Evolutionary conservation across 2,113 vertebrate species (phyloP).

Genomic region (Halichoerus grypus): DNA sequence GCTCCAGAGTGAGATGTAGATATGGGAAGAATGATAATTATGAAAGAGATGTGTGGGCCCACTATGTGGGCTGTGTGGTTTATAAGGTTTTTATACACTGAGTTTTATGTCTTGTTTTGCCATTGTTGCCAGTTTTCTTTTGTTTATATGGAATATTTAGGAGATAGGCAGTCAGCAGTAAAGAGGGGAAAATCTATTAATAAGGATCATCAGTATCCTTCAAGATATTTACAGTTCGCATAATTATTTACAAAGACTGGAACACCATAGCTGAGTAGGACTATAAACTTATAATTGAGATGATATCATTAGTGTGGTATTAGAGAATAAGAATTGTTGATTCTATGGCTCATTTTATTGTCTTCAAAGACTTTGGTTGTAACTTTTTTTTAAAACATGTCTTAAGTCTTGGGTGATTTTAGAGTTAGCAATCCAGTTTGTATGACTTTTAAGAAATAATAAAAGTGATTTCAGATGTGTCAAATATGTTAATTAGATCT

Average conservation of each 20-base stretch:
- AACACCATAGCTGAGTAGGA: not conserved
- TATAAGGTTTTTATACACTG: slow-evolving; percentile 14
- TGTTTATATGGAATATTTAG: not conserved
- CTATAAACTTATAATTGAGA: slow-evolving; percentile 9
- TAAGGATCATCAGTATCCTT: not conserved
- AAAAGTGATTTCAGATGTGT: slow-evolving; percentile 12
- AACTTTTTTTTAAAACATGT: not conserved
- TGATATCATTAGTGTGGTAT: not conserved
- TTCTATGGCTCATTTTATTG: not conserved
- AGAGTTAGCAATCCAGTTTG: slow-evolving; percentile 21
- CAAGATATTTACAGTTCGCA: not conserved
- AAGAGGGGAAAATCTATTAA: not conserved
- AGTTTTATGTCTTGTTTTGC: slow-evolving; percentile 25
- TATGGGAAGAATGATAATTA: not conserved
- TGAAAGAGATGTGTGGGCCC: not conserved
- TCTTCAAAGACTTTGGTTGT: slow-evolving; percentile 53
- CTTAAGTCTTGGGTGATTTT: not conserved
- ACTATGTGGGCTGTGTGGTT: not conserved
- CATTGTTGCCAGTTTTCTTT: not conserved
- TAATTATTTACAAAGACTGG: slow-evolving; percentile 41
- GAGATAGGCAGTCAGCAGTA: not conserved
- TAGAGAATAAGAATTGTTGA: slow-evolving; percentile 11
- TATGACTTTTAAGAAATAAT: slow-evolving; percentile 58
- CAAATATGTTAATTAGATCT: not conserved
- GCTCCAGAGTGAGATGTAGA: not conserved